These are phyloP conservation scores for Daboia siamensis DNA, from an alignment of 2,113 vertebrate genomes.

Conservation along the genomic window DNA sequence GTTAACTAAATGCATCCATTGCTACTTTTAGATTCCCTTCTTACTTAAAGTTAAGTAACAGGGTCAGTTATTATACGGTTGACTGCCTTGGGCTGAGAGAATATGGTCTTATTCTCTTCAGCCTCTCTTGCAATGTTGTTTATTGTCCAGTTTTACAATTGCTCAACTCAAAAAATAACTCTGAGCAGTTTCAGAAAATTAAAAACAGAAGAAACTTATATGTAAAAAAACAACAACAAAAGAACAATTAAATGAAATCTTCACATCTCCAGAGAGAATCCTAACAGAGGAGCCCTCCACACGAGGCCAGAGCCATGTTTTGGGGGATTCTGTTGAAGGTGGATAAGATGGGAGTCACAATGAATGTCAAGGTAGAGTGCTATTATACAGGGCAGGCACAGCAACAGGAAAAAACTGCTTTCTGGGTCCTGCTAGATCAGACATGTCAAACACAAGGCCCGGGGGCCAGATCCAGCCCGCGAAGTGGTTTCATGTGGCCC, in stretches of 20 bases:
- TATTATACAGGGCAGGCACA: background rate
- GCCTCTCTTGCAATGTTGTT: background rate
- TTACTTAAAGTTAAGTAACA: background rate
- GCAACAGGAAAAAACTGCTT: background rate
- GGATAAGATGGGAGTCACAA: background rate
- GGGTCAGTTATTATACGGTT: background rate
- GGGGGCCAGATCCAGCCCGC: too few relatives aligned
- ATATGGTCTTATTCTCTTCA: background rate
- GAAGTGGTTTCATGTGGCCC: too few relatives aligned
- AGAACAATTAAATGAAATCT: background rate
- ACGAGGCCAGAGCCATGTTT: background rate
- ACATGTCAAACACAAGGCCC: too few relatives aligned
- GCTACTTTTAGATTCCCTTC: background rate
- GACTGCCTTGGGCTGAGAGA: background rate
- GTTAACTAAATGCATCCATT: background rate
- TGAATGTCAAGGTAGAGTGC: background rate
- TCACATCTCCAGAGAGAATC: background rate
- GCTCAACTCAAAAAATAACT: background rate
- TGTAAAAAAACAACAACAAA: background rate
- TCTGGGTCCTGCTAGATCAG: too few relatives aligned
- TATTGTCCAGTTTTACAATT: background rate
- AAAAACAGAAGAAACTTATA: background rate
- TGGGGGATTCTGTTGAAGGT: background rate
- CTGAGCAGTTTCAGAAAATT: background rate
- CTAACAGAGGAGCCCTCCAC: background rate